Conservation (phyloP, 1,140 invertebrate genomes). For the Zeugodacus cucurbitae region DNA sequence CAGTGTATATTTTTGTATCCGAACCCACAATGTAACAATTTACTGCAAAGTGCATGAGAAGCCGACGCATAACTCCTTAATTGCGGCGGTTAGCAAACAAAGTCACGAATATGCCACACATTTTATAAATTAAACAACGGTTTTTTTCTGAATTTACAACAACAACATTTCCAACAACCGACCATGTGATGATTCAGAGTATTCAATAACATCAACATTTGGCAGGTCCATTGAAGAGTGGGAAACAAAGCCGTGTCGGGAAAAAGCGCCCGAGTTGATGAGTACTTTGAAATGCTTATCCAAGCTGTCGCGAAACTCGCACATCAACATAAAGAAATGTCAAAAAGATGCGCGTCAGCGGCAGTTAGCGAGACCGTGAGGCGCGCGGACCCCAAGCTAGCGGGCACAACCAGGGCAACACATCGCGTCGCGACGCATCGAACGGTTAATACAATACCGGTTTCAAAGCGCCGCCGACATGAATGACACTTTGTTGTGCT, state of each 20-base stretch:
- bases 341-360: not conserved
- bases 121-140: not conserved
- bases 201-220: constrained; percentile 34
- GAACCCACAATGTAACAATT: not conserved
- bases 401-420: not conserved
- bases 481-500: constrained; percentile 14
- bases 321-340: constrained; percentile 31
- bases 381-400: too few species aligned
- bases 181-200: constrained; percentile 1
- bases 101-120: constrained; percentile 5
- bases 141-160: not conserved
- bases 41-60: not conserved
- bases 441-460: constrained; percentile 23
- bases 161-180: not conserved
- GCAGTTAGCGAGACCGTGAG: not conserved
- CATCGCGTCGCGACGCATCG: not conserved
- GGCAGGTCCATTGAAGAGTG: constrained; percentile 25
- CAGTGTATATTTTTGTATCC: too few species aligned
- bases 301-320: constrained; percentile 12
- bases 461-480: constrained; percentile 2
- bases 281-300: constrained; percentile 37
- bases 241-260: not conserved
- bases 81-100: not conserved
- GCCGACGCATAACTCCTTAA: constrained; percentile 19
- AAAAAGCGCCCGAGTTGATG: not conserved